phyloP scores from a whole-genome alignment of 2,113 vertebrate genomes.

The Pseudorasbora parva region DNA sequence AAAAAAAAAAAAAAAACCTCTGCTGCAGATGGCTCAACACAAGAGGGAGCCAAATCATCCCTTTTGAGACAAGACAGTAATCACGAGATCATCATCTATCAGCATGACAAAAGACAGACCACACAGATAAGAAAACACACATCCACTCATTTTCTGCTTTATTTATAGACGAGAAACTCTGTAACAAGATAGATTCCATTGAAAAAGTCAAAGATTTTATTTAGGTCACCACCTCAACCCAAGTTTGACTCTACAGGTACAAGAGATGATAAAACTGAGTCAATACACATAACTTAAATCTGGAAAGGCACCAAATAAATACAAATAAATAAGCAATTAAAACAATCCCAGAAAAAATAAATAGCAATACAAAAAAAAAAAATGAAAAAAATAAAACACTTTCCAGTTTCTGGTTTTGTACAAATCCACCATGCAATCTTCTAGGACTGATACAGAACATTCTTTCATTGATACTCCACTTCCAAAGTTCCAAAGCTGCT shows the following conservation, averaged over 20 bases:
- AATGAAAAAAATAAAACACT: background rate
- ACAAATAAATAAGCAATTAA: slow-evolving; percentile 60
- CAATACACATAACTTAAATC: slow-evolving; percentile 52
- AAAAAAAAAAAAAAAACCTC: too few relatives aligned
- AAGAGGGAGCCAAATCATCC: slow-evolving; percentile 45
- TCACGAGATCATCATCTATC: background rate
- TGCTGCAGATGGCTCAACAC: slow-evolving; percentile 6
- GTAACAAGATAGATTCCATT: slow-evolving; percentile 41
- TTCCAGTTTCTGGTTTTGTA: slow-evolving; percentile 42
- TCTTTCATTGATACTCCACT: slow-evolving; percentile 32
- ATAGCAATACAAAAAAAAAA: slow-evolving; percentile 52
- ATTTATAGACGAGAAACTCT: slow-evolving; percentile 54
- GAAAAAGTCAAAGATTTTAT: slow-evolving; percentile 35
- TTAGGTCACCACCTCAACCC: slow-evolving; percentile 26
- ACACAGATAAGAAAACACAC: background rate
- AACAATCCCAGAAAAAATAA: slow-evolving; percentile 51
- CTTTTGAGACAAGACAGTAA: background rate
- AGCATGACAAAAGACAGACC: slow-evolving; percentile 2
- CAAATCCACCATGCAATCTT: slow-evolving; percentile 55
- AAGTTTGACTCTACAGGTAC: slow-evolving; percentile 39
- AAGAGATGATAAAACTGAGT: slow-evolving; percentile 47
- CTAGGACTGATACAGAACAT: slow-evolving; percentile 22
- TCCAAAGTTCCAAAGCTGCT: slow-evolving; percentile 28
- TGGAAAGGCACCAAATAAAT: slow-evolving; percentile 55
- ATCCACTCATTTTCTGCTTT: slow-evolving; percentile 72